These are phyloP conservation scores for Dysidea cf. avara DNA, from an alignment of 37 sponge, comb jelly and placozoan species.

Conservation along the genomic window DNA sequence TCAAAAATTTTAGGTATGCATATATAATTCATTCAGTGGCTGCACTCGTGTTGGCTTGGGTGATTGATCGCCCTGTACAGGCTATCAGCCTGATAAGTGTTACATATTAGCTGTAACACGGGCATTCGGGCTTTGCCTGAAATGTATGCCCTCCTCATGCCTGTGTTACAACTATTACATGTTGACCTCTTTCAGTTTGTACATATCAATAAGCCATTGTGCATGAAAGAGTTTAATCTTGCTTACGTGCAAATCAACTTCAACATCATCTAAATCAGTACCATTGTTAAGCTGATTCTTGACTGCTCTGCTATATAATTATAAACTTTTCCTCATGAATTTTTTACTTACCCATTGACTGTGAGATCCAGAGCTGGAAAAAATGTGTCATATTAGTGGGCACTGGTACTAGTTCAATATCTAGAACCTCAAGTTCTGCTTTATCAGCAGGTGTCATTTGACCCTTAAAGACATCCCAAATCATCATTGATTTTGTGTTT, in stretches of 20 bases:
- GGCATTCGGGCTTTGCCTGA: too few relatives aligned
- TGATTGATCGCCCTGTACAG: too few relatives aligned
- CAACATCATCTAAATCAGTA: conserved; percentile 40
- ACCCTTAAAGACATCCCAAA: too few relatives aligned
- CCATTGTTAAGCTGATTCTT: too few relatives aligned
- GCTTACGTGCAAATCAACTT: conserved; percentile 35
- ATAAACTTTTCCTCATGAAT: conserved; percentile 6
- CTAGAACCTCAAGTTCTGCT: conserved; percentile 15
- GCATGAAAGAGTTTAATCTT: conserved; percentile 48
- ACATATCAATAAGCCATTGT: conserved; percentile 41
- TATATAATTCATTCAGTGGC: too few relatives aligned
- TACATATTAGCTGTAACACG: too few relatives aligned
- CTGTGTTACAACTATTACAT: too few relatives aligned
- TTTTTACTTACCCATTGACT: conserved; percentile 48
- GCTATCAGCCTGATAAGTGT: too few relatives aligned
- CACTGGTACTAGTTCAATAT: conserved; percentile 46
- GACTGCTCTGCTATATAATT: conserved; percentile 32
- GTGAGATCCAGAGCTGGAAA: conserved; percentile 47
- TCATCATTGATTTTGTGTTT: conserved; percentile 33
- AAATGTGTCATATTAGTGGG: conserved; percentile 68
- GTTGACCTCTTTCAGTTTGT: too few relatives aligned
- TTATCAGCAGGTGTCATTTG: conserved; percentile 41
- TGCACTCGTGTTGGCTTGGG: too few relatives aligned
- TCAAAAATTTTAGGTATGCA: too few relatives aligned
- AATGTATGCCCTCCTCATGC: too few relatives aligned